Conservation (phyloP, 2,888 invertebrate species). For the Elgonia sp. region DNA sequence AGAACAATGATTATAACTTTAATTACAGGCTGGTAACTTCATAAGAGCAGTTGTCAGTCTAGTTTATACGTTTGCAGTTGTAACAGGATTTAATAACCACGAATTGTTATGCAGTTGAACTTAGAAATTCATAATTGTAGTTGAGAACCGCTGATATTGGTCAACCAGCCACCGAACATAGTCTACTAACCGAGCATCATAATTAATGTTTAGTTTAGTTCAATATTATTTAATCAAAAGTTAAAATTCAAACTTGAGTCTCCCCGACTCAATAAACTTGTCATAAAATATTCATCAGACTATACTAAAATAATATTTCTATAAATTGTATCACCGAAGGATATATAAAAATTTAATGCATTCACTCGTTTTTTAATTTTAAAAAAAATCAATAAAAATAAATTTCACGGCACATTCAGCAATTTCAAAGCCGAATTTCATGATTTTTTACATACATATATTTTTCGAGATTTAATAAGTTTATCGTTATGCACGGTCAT, state of each 20-base stretch:
- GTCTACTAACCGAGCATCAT: constrained; percentile 23
- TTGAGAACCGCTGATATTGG: constrained; percentile 28
- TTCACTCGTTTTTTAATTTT: too few relatives aligned
- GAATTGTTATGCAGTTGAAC: constrained; percentile 15
- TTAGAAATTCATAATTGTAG: constrained; percentile 22
- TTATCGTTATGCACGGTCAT: too few relatives aligned
- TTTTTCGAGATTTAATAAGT: too few relatives aligned
- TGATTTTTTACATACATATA: too few relatives aligned
- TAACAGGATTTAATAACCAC: constrained; percentile 21
- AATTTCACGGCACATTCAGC: too few relatives aligned
- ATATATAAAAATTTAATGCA: too few relatives aligned
- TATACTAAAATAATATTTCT: not conserved
- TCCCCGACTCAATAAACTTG: not conserved
- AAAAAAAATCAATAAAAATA: too few relatives aligned
- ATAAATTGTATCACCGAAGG: not conserved
- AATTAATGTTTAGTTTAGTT: constrained; percentile 48
- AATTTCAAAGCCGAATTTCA: too few relatives aligned
- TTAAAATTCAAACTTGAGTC: constrained; percentile 20
- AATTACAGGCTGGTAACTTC: too few relatives aligned
- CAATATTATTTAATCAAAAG: constrained; percentile 27
- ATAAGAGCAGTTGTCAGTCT: not conserved
- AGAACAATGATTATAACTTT: too few relatives aligned
- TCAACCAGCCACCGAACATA: constrained; percentile 9
- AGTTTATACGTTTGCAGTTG: not conserved
- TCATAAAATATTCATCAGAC: not conserved